Conservation (phyloP, 2,888 invertebrate genomes). For the Dynastes tityus region DNA sequence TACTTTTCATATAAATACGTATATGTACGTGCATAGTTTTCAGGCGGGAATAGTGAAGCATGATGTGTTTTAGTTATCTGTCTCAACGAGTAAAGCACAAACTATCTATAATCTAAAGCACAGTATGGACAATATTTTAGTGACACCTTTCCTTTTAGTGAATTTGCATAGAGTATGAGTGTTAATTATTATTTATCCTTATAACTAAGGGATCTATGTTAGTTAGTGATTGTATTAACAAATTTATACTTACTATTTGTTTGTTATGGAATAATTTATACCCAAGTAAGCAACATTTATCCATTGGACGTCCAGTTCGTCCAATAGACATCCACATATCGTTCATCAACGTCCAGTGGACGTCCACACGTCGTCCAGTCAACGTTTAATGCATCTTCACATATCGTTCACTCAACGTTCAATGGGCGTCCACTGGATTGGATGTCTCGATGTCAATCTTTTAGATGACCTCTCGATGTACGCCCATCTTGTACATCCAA, state of each 20-base stretch:
- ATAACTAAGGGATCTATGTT: not conserved
- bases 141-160: not conserved
- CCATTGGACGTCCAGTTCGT: too few relatives aligned
- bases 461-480: too few relatives aligned
- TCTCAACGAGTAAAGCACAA: not conserved
- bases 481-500: too few relatives aligned
- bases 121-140: not conserved
- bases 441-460: too few relatives aligned
- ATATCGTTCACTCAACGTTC: too few relatives aligned
- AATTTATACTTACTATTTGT: not conserved
- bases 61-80: not conserved
- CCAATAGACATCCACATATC: too few relatives aligned
- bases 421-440: too few relatives aligned
- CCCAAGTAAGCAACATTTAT: too few relatives aligned
- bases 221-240: not conserved
- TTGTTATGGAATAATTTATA: too few relatives aligned
- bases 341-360: too few relatives aligned
- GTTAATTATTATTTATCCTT: not conserved
- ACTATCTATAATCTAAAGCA: slow-evolving; percentile 23
- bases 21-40: not conserved
- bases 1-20: not conserved
- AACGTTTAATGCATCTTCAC: too few relatives aligned
- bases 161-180: slow-evolving; percentile 46
- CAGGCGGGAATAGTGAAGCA: not conserved
- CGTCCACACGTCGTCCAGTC: too few relatives aligned